Conservation (phyloP, 1,140 invertebrate genomes). For the Lepidurus arcticus region DNA sequence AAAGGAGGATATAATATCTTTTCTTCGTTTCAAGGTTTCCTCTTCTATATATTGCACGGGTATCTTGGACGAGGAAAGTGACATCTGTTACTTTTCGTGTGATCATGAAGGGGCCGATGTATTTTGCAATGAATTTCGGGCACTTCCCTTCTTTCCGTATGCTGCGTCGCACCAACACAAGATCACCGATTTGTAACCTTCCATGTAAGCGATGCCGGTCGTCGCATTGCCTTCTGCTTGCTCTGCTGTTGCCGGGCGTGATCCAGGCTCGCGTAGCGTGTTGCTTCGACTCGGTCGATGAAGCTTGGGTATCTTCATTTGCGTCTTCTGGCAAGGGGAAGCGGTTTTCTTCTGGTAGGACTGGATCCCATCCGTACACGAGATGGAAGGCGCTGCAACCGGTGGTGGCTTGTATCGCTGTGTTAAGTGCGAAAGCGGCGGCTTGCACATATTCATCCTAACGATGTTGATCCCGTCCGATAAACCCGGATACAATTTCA, state of each 20-base stretch:
- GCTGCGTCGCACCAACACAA: slow-evolving; percentile 28
- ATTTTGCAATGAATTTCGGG: slow-evolving; percentile 30
- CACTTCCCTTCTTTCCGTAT: background rate
- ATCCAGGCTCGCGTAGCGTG: background rate
- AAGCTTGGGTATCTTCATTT: background rate
- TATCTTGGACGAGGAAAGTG: slow-evolving; percentile 23
- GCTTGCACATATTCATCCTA: slow-evolving; percentile 47
- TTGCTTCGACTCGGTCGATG: slow-evolving; percentile 12
- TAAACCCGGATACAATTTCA: slow-evolving; percentile 38
- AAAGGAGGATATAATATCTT: no score
- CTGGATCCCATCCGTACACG: slow-evolving; percentile 45
- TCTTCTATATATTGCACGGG: no score
- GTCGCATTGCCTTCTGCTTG: slow-evolving; percentile 18
- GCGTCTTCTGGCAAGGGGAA: slow-evolving; percentile 24
- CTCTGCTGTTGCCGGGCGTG: background rate
- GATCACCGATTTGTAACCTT: slow-evolving; percentile 15
- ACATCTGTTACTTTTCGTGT: slow-evolving; percentile 25
- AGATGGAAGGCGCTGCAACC: slow-evolving; percentile 45
- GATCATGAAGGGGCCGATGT: slow-evolving; percentile 30
- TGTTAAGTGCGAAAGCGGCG: slow-evolving; percentile 48
- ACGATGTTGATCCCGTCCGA: slow-evolving; percentile 41
- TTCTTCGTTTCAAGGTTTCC: no score
- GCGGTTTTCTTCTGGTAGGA: slow-evolving; percentile 36
- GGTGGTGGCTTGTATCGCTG: slow-evolving; percentile 44
- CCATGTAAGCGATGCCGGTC: background rate